phyloP scores from a whole-genome alignment of 1,140 invertebrate species.

The Pissodes strobi region DNA sequence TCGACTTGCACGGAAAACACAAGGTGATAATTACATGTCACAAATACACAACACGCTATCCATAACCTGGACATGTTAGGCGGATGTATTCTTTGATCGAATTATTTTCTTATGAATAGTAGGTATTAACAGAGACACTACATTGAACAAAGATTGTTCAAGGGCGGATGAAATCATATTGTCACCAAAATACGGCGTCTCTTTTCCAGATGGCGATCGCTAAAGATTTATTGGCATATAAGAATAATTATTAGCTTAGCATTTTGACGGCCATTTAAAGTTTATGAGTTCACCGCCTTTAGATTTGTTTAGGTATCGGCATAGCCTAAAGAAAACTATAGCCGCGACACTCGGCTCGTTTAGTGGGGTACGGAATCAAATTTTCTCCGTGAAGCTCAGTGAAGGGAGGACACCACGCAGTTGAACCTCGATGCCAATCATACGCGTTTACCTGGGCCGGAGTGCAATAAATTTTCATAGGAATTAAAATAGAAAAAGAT shows the following conservation, averaged over 20 bases:
- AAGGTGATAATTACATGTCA: not conserved
- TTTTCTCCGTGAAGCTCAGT: too few species aligned
- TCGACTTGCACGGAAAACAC: not conserved
- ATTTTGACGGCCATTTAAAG: constrained; percentile 1
- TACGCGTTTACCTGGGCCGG: too few species aligned
- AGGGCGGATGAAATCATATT: constrained; percentile 12
- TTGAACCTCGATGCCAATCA: too few species aligned
- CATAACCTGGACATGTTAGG: not conserved
- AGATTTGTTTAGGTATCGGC: constrained; percentile 23
- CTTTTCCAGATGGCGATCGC: constrained; percentile 16
- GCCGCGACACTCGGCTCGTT: too few species aligned
- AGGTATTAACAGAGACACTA: not conserved
- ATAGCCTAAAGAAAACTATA: too few species aligned
- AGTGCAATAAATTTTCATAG: too few species aligned
- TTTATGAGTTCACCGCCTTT: constrained; percentile 18
- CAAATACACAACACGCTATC: not conserved
- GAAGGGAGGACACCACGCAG: too few species aligned
- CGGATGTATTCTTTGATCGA: not conserved
- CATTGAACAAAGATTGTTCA: not conserved
- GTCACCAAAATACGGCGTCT: not conserved
- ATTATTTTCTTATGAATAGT: not conserved
- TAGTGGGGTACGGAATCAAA: too few species aligned
- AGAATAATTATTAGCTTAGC: not conserved
- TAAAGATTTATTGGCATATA: constrained; percentile 10
- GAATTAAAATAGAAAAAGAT: too few species aligned